Percentiles rank a stretch among this genome's conserved stretches.
Conservation (phyloP, 2,888 invertebrate species). For the Hemistola chrysoprasaria region DNA sequence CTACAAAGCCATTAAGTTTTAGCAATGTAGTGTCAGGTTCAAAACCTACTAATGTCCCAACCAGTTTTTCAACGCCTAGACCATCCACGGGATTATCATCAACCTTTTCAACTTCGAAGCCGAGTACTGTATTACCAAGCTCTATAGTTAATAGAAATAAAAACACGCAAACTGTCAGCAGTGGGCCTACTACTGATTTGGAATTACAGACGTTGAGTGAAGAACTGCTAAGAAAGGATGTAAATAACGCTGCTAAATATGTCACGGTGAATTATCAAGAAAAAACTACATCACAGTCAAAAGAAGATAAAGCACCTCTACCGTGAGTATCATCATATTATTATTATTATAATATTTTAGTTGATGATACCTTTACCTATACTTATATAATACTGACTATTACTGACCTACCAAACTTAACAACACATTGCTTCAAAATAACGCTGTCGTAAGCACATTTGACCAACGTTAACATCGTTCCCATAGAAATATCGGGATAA, state of each 20-base stretch:
- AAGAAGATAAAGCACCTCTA: constrained; percentile 86
- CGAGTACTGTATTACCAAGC: constrained; percentile 61
- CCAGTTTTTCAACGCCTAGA: constrained; percentile 34
- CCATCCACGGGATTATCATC: constrained; percentile 35
- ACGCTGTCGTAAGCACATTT: too few species aligned
- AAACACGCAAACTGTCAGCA: constrained; percentile 41
- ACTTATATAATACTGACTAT: not conserved
- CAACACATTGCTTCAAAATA: too few species aligned
- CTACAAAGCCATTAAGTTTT: constrained; percentile 56
- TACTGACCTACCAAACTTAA: too few species aligned
- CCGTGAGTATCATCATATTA: constrained; percentile 88
- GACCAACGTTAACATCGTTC: too few species aligned
- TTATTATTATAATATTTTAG: too few species aligned
- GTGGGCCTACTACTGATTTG: constrained; percentile 73
- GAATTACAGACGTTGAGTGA: constrained; percentile 87
- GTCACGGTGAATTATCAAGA: constrained; percentile 89
- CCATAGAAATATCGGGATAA: too few species aligned
- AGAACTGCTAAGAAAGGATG: constrained; percentile 86
- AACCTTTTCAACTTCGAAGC: constrained; percentile 34
- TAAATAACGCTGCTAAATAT: constrained; percentile 87
- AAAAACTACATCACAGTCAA: constrained; percentile 86
- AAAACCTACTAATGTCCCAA: constrained; percentile 38
- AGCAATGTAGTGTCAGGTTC: constrained; percentile 57
- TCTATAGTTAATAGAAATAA: constrained; percentile 65
- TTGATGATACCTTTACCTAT: not conserved